A percentile compares a stretch with the other conserved stretches of the same genome.
These are phyloP conservation scores for Vannuccia rotundouncinata DNA, from an alignment of 2,888 invertebrate species.

Conservation along the genomic window DNA sequence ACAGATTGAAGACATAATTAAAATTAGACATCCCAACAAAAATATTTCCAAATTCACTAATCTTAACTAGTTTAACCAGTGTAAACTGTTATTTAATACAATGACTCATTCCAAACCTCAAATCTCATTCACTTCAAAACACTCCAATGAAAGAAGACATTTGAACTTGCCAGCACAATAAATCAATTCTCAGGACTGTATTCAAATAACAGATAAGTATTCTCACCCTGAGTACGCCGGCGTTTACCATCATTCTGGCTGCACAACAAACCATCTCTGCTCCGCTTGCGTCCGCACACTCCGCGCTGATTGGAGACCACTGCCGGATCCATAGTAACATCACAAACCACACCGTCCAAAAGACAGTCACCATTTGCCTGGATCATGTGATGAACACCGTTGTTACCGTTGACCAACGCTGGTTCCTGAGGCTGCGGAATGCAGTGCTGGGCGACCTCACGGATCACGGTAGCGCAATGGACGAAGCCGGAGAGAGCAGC, in stretches of 20 bases:
- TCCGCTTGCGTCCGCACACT: neutral
- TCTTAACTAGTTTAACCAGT: too few relatives aligned
- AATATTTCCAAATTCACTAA: too few relatives aligned
- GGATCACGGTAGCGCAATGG: neutral
- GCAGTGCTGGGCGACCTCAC: neutral
- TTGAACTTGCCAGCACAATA: too few relatives aligned
- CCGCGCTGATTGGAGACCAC: neutral
- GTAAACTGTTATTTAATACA: too few relatives aligned
- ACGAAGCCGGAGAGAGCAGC: neutral
- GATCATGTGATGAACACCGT: neutral
- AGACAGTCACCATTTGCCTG: neutral
- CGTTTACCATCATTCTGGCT: neutral
- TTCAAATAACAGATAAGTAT: neutral
- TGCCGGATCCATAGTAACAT: neutral
- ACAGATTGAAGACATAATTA: too few relatives aligned
- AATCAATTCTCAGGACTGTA: too few relatives aligned
- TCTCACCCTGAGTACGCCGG: neutral
- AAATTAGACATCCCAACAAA: too few relatives aligned
- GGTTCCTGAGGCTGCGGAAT: neutral
- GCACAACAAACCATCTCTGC: neutral
- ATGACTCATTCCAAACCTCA: too few relatives aligned
- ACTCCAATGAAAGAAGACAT: too few relatives aligned
- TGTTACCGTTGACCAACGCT: too few relatives aligned
- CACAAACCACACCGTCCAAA: neutral
- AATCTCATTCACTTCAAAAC: too few relatives aligned